phyloP scores from a whole-genome alignment of 2,113 vertebrate genomes.

The Anolis carolinensis region DNA sequence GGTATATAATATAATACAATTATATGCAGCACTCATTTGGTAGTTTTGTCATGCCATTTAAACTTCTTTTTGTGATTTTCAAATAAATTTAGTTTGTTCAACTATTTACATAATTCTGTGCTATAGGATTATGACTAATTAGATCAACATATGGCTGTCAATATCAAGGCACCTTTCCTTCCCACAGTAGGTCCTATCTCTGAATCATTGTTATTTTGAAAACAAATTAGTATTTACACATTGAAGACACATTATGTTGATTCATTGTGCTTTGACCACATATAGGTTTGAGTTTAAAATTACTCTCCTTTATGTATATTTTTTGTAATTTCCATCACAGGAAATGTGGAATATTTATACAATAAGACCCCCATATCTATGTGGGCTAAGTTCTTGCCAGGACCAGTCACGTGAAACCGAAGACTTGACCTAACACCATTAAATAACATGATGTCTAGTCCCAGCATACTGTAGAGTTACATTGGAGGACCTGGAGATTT shows the following conservation, averaged over 20 bases:
- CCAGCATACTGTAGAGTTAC: too few relatives aligned
- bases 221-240: not conserved
- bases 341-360: not conserved
- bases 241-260: not conserved
- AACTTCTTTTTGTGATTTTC: not conserved
- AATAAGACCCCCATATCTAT: too few relatives aligned
- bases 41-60: slow-evolving; percentile 1
- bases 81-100: not conserved
- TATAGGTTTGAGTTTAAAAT: not conserved
- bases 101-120: slow-evolving; percentile 4
- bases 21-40: not conserved
- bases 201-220: not conserved
- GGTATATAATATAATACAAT: slow-evolving; percentile 2
- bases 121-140: slow-evolving; percentile 5
- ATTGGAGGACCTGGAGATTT: too few relatives aligned
- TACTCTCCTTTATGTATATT: not conserved
- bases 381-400: too few relatives aligned
- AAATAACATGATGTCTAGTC: too few relatives aligned
- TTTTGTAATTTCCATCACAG: not conserved
- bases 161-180: not conserved
- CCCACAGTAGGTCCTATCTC: not conserved
- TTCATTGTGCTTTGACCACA: not conserved
- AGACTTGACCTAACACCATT: too few relatives aligned
- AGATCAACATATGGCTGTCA: slow-evolving; percentile 1
- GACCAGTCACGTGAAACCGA: too few relatives aligned